These are phyloP conservation scores for Trichonephila clavata DNA, from an alignment of 1,140 invertebrate species.

Conservation along the genomic window DNA sequence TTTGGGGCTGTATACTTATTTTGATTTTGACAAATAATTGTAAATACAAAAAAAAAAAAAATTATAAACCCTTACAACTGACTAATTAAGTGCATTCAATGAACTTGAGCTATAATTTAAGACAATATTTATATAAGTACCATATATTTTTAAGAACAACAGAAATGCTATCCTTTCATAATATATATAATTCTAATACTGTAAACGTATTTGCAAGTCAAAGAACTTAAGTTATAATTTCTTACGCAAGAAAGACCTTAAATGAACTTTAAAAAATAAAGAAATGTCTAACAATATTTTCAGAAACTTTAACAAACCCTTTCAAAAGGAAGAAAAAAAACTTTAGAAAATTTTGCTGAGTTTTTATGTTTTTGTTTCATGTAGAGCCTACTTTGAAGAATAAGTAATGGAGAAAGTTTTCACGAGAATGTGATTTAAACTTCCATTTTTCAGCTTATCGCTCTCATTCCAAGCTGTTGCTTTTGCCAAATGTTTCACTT, in stretches of 20 bases:
- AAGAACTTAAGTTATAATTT: too few relatives aligned
- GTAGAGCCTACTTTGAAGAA: not conserved
- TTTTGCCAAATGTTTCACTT: conserved; percentile 26
- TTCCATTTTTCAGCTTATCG: conserved; percentile 22
- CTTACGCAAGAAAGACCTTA: not conserved
- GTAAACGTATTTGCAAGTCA: too few relatives aligned
- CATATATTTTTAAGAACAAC: too few relatives aligned
- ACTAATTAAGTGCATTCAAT: too few relatives aligned
- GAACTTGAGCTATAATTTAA: too few relatives aligned
- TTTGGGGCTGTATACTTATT: too few relatives aligned
- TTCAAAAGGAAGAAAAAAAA: not conserved
- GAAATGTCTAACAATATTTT: not conserved
- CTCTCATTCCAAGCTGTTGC: conserved; percentile 33
- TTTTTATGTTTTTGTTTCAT: not conserved
- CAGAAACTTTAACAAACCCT: not conserved
- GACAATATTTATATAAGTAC: too few relatives aligned
- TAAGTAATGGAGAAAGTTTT: conserved; percentile 32
- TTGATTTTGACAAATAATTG: too few relatives aligned
- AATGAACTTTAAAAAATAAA: not conserved
- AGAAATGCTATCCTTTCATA: too few relatives aligned
- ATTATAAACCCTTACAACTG: too few relatives aligned
- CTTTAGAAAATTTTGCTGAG: not conserved
- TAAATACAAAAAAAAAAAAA: too few relatives aligned
- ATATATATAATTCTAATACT: too few relatives aligned
- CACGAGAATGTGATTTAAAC: conserved; percentile 20